Percentiles rank a stretch among this genome's conserved stretches.
phyloP scores from a whole-genome alignment of 2,113 vertebrate genomes.

The Oryzias javanicus region DNA sequence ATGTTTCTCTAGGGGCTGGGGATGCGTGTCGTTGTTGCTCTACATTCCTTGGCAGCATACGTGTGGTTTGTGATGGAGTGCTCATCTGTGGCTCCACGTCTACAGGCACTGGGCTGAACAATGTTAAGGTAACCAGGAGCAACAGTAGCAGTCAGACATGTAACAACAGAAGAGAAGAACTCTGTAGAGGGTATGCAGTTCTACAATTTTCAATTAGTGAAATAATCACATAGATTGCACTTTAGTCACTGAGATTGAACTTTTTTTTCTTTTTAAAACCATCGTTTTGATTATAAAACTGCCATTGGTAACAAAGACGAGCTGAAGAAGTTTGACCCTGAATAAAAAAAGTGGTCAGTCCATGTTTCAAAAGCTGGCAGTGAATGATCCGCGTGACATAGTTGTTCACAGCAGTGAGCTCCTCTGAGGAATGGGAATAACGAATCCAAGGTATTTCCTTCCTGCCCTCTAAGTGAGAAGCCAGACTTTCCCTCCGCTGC shows the following conservation, averaged over 20 bases:
- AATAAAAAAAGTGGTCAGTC: slow-evolving; percentile 49
- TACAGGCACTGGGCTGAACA: slow-evolving; percentile 69
- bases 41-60: slow-evolving; percentile 59
- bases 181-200: slow-evolving; percentile 8
- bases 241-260: slow-evolving; percentile 41
- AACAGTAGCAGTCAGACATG: slow-evolving; percentile 25
- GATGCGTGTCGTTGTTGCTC: slow-evolving; percentile 38
- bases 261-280: slow-evolving; percentile 16
- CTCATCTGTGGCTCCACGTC: slow-evolving; percentile 46
- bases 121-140: slow-evolving; percentile 50
- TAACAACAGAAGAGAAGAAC: slow-evolving; percentile 20
- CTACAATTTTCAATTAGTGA: slow-evolving; percentile 18
- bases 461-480: slow-evolving; percentile 20
- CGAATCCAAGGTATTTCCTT: slow-evolving; percentile 20
- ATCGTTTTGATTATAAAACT: slow-evolving; percentile 45
- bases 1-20: slow-evolving; percentile 26
- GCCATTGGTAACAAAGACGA: slow-evolving; percentile 49
- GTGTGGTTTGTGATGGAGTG: slow-evolving; percentile 59
- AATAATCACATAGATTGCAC: slow-evolving; percentile 27
- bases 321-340: slow-evolving; percentile 54
- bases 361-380: slow-evolving; percentile 62
- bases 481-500: slow-evolving; percentile 37
- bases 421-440: slow-evolving; percentile 25
- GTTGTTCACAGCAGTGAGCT: slow-evolving; percentile 21
- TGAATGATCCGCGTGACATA: slow-evolving; percentile 53